These are phyloP conservation scores for Gonatopus flavifemur DNA, from an alignment of 1,140 invertebrate genomes.

Conservation along the genomic window DNA sequence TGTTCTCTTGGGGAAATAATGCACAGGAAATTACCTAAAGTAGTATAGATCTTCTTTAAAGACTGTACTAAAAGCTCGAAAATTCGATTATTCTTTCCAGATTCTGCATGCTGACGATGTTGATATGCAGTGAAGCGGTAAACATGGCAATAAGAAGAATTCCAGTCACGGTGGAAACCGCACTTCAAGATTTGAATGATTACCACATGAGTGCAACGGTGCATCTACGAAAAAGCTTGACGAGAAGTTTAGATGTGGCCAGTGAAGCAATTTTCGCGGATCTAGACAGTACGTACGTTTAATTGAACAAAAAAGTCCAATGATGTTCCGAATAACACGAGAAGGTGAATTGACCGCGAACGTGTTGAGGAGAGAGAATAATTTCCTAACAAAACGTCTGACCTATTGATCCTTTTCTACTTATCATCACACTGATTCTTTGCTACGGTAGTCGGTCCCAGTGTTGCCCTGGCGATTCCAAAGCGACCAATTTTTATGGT, in stretches of 20 bases:
- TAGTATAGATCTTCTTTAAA: no score
- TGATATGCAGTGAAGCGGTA: slow-evolving; percentile 64
- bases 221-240: slow-evolving; percentile 63
- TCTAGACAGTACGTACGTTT: slow-evolving; percentile 63
- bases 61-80: no score
- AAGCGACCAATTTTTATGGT: no score
- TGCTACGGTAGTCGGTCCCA: no score
- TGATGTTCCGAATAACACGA: no score
- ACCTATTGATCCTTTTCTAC: neutral
- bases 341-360: no score
- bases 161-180: slow-evolving; percentile 58
- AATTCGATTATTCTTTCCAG: slow-evolving; percentile 39
- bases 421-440: no score
- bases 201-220: slow-evolving; percentile 63
- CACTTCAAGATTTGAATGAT: slow-evolving; percentile 62
- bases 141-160: slow-evolving; percentile 58
- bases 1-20: no score
- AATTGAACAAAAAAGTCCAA: neutral
- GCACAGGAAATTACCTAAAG: no score
- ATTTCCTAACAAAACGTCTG: no score
- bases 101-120: slow-evolving; percentile 57
- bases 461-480: no score
- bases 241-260: slow-evolving; percentile 63
- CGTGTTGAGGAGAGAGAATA: no score
- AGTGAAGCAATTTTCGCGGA: slow-evolving; percentile 63